Percentiles rank a stretch among this genome's conserved stretches.
These are phyloP conservation scores for Melitaea cinxia DNA, from an alignment of 1,140 invertebrate genomes.

Conservation along the genomic window DNA sequence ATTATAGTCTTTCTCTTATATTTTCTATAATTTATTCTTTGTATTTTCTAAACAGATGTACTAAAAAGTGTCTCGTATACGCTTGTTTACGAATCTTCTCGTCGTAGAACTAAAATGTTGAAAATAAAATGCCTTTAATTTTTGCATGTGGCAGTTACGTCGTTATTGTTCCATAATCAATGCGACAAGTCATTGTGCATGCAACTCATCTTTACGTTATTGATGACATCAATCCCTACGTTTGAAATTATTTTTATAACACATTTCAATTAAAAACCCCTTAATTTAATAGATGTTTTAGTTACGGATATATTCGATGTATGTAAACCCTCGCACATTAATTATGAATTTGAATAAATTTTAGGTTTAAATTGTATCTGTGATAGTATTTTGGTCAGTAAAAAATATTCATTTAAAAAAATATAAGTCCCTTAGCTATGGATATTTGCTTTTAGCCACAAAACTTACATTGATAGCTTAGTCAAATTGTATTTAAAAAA, in stretches of 20 bases:
- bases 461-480: background rate
- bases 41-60: conserved; percentile 41
- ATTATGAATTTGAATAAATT: background rate
- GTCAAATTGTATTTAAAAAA: background rate
- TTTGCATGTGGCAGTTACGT: conserved; percentile 48
- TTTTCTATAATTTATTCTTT: conserved; percentile 50
- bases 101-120: conserved; percentile 40
- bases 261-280: background rate
- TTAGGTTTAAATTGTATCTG: background rate
- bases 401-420: background rate
- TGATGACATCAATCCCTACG: conserved; percentile 21
- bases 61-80: conserved; percentile 18
- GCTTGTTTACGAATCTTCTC: conserved; percentile 41
- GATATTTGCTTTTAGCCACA: background rate
- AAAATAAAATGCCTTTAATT: conserved; percentile 39
- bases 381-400: background rate
- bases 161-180: conserved; percentile 27
- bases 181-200: conserved; percentile 42
- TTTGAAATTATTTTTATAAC: background rate
- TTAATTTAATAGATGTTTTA: background rate
- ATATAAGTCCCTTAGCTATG: background rate
- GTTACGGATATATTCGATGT: conserved; percentile 1
- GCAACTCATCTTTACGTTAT: conserved; percentile 38
- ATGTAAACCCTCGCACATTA: background rate
- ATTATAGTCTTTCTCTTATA: conserved; percentile 58